Evolutionary conservation across 2,113 vertebrate species (phyloP).

Genomic region (Catharus bicknelli): DNA sequence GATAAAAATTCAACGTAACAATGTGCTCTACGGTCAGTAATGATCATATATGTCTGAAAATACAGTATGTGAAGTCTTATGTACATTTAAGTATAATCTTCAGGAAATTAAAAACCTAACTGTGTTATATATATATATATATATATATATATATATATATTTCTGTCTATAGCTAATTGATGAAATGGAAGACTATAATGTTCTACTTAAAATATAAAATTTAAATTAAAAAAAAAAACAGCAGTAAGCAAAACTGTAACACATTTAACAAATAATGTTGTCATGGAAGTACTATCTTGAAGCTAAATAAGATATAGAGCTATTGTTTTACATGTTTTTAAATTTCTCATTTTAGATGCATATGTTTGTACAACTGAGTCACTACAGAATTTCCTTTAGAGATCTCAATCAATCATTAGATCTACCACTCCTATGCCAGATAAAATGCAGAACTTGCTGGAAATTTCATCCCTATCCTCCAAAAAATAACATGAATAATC

Average conservation of each 20-base stretch:
- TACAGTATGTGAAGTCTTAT: not conserved
- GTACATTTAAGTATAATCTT: not conserved
- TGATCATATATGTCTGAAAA: not conserved
- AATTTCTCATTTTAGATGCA: not conserved
- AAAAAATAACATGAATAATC: not conserved
- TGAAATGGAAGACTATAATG: not conserved
- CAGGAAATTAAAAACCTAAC: not conserved
- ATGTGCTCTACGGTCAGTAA: not conserved
- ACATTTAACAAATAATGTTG: not conserved
- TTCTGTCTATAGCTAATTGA: not conserved
- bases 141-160: too few relatives aligned
- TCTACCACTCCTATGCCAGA: not conserved
- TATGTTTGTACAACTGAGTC: not conserved
- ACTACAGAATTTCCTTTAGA: not conserved
- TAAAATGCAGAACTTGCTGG: not conserved
- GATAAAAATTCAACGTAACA: not conserved
- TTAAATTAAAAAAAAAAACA: not conserved
- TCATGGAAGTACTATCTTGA: not conserved
- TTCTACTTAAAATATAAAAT: not conserved
- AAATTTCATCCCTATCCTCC: not conserved
- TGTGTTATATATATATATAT: not conserved
- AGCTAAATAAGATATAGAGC: not conserved
- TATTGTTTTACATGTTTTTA: not conserved
- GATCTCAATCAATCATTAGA: not conserved
- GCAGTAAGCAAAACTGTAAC: not conserved